Conservation (phyloP, 2,888 invertebrate species). For the Pasiphila rectangulata region DNA sequence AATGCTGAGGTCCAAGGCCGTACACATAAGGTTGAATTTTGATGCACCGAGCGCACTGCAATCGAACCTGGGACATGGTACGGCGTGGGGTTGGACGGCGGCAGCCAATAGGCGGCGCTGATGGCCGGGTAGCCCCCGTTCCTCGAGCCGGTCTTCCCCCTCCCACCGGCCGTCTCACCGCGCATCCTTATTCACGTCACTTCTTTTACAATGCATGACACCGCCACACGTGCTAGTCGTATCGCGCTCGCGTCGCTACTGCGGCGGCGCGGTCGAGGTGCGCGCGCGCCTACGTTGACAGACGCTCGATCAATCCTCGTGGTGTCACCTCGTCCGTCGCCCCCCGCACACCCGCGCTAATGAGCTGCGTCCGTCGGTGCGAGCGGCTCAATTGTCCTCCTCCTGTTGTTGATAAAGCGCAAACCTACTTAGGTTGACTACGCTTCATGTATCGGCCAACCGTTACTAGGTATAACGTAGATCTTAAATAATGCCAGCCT, state of each 20-base stretch:
- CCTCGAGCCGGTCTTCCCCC: constrained; percentile 60
- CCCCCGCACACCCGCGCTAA: constrained; percentile 55
- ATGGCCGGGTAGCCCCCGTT: constrained; percentile 86
- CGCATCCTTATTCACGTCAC: constrained; percentile 71
- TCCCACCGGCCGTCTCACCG: constrained; percentile 73
- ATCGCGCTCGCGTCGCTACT: constrained; percentile 71
- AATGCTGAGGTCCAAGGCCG: constrained; percentile 12
- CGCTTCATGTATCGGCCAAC: too few relatives aligned
- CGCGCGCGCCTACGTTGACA: constrained; percentile 66
- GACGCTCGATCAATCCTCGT: constrained; percentile 69
- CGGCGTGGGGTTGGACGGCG: constrained; percentile 88
- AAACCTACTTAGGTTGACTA: constrained; percentile 1
- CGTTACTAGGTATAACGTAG: too few relatives aligned
- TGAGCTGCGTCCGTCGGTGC: constrained; percentile 63
- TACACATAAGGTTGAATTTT: constrained; percentile 26
- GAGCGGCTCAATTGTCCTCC: constrained; percentile 32
- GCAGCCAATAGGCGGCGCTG: constrained; percentile 92
- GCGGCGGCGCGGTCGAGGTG: constrained; percentile 54
- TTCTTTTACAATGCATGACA: constrained; percentile 60
- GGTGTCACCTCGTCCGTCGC: constrained; percentile 52
- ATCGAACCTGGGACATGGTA: constrained; percentile 91
- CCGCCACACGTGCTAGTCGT: constrained; percentile 59
- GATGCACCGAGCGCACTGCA: constrained; percentile 24
- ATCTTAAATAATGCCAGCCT: too few relatives aligned
- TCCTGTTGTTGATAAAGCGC: constrained; percentile 22